phyloP scores from a whole-genome alignment of 2,797 vertebrate genomes.

The Muscicapa comitata region DNA sequence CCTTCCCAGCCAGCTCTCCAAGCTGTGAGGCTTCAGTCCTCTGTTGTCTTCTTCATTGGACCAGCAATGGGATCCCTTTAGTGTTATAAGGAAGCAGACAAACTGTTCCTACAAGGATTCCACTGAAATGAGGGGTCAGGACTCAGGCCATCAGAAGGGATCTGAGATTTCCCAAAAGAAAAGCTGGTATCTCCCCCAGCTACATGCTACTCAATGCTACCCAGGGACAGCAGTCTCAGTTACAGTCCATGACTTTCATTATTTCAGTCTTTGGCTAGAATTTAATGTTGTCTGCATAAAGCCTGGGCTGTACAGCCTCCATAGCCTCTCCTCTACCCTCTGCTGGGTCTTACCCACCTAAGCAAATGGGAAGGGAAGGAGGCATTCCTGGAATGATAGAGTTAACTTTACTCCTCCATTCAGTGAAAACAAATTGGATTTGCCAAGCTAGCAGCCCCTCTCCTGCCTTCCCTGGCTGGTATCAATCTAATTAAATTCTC shows the following conservation, averaged over 20 bases:
- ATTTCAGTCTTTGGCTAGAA: neutral
- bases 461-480: neutral
- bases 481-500: constrained; percentile 37
- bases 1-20: neutral
- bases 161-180: neutral
- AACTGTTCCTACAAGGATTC: neutral
- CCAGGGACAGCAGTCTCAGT: neutral
- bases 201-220: rapidly evolving
- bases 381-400: neutral
- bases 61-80: neutral
- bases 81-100: neutral
- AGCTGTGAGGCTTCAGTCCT: neutral
- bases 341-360: neutral
- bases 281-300: neutral
- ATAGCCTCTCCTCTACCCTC: neutral
- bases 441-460: neutral
- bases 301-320: neutral
- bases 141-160: neutral
- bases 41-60: neutral
- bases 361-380: neutral
- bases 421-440: constrained; percentile 49
- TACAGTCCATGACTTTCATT: neutral
- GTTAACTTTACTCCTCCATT: neutral
- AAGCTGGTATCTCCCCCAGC: neutral
- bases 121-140: neutral